A percentile compares a stretch with the other conserved stretches of the same genome.
These are phyloP conservation scores for Dryocosmus kuriphilus DNA, from an alignment of 2,888 invertebrate species.

Conservation along the genomic window DNA sequence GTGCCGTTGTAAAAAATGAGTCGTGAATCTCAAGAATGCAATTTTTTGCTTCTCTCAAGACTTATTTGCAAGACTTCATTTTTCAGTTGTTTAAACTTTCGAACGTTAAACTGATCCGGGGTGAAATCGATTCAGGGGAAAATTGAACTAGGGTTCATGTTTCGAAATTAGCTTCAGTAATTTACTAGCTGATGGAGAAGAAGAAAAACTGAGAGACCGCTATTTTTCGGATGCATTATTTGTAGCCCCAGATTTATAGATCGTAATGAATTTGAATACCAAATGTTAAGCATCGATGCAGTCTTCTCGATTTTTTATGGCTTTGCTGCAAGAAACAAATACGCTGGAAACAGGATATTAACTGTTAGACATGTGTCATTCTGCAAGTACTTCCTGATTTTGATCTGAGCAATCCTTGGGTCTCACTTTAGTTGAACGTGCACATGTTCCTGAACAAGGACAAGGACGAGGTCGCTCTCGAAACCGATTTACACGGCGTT, in stretches of 20 bases:
- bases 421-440: constrained; percentile 33
- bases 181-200: neutral
- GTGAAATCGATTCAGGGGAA: neutral
- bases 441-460: constrained; percentile 41
- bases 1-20: constrained; percentile 25
- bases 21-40: constrained; percentile 32
- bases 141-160: neutral
- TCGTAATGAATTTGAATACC: neutral
- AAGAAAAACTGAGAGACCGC: neutral
- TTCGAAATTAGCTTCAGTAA: neutral
- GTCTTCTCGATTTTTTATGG: neutral
- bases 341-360: constrained; percentile 35
- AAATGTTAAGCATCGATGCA: neutral
- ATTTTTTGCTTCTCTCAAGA: constrained; percentile 1
- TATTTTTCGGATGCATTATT: neutral
- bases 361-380: constrained; percentile 38
- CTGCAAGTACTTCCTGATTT: constrained; percentile 37
- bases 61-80: neutral
- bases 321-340: neutral
- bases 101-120: constrained; percentile 13
- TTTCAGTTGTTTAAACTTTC: constrained; percentile 9
- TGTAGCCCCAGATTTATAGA: neutral
- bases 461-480: constrained; percentile 57
- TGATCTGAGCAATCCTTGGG: constrained; percentile 28
- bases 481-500: constrained; percentile 72